Base-by-base conservation (phyloP, 37 sponge, comb jelly and placozoan species). In the Mnemiopsis leidyi region DNA sequence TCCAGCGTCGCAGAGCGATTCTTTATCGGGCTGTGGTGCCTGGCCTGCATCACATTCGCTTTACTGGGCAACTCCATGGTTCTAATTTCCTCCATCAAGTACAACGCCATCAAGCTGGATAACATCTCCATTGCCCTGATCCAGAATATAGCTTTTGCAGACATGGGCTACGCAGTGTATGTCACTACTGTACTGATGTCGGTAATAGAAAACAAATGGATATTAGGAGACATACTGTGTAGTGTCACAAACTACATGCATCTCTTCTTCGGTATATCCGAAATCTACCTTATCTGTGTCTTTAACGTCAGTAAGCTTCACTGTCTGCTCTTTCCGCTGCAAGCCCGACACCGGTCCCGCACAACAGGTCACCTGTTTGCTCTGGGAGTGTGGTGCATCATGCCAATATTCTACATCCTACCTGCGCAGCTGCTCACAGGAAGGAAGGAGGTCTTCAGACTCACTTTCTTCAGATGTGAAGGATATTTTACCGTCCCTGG, bases 351-450 rank as follows among this genome's bases (percentile, higher is more conserved):
- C 9, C 30, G 79, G 79, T 77, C 79, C 20, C 30, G 35, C 1
- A 28, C 9, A 32, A 77, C 35, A 21, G 79, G 79, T 34, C 34
- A 32, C 33, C 33, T 77, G 0, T 93, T 99, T 38, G 97, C 97
- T 21, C 36, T 88, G 0, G 88, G 88, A 1, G 94, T 97, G 95
- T 97, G 97, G 97, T 92, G 85, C 32, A 93, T 93, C 0, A 92
- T 99, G 68, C 97, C 97, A 76, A 39, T 37, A n/a, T 73, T 93
- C 36, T 68, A 95, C 25, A 9, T 40, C 29, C 69, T 40, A 1
- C 38, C 73, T 24, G 9, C 73, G 25, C 36, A 48, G 32, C 71
- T 69, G 34, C 26, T 93, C 1, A n/a, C n/a, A n/a, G 33, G 24
- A 26, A 73, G 69, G 38, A 24, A 3, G 0, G 24, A 38, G 38